phyloP scores from a whole-genome alignment of 2,113 vertebrate species.

The Urocolius indicus region DNA sequence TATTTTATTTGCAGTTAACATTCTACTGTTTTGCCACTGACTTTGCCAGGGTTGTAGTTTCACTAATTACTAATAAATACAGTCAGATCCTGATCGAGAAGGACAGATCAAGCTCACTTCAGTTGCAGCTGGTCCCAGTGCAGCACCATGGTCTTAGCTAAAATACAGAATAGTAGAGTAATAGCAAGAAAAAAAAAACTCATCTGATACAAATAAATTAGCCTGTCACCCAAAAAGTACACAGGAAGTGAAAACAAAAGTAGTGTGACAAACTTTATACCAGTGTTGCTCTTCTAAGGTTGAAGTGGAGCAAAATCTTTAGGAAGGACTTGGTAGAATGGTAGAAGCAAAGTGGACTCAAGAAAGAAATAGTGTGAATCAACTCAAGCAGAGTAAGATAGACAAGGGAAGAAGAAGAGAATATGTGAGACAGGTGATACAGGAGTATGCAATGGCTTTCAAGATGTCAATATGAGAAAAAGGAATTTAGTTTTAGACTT shows the following conservation, averaged over 20 bases:
- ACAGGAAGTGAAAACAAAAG: not conserved
- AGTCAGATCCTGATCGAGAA: not conserved
- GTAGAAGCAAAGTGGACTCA: accelerated
- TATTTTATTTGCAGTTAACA: not conserved
- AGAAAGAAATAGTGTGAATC: not conserved
- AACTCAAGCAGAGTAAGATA: not conserved
- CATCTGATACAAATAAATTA: not conserved
- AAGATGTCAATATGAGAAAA: not conserved
- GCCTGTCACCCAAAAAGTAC: not conserved
- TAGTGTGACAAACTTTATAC: not conserved
- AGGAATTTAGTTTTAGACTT: not conserved
- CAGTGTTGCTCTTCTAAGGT: not conserved
- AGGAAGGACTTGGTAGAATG: not conserved
- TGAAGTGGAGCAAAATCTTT: not conserved
- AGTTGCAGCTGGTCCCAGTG: not conserved
- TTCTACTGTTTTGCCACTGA: not conserved
- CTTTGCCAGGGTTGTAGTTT: not conserved
- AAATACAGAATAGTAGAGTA: not conserved
- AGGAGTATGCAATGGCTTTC: not conserved
- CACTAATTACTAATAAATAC: not conserved
- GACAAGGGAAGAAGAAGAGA: not conserved
- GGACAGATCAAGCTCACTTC: not conserved
- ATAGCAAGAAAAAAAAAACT: not conserved
- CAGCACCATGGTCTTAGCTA: not conserved
- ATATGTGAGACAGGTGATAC: not conserved